Conservation (phyloP, 2,113 vertebrate genomes). For the Progne subis region DNA sequence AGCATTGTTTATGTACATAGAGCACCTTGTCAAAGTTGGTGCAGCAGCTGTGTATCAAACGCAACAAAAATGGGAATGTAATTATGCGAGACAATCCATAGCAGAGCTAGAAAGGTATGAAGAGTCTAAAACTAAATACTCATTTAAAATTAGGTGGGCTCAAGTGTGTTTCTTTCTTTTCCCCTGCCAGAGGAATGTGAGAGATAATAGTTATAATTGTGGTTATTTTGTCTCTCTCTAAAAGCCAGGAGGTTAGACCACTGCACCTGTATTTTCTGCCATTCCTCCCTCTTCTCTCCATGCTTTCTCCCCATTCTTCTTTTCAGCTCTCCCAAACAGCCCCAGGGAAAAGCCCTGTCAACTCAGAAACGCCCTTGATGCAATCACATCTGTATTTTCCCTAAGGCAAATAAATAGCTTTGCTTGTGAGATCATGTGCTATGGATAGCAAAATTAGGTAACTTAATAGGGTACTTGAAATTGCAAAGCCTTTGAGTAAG, state of each 20-base stretch:
- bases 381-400: conserved; percentile 70
- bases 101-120: not conserved
- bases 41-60: not conserved
- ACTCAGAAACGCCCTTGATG: conserved; percentile 60
- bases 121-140: not conserved
- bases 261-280: conserved; percentile 71
- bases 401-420: conserved; percentile 80
- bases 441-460: conserved; percentile 66
- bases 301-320: not conserved
- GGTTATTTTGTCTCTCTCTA: conserved; percentile 60
- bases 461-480: conserved; percentile 73
- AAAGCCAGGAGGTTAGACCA: conserved; percentile 74
- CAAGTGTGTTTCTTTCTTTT: not conserved
- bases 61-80: not conserved
- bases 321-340: conserved; percentile 68
- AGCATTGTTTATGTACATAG: not conserved
- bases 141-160: not conserved
- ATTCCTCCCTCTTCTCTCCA: conserved; percentile 48
- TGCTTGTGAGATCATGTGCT: conserved; percentile 82
- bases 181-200: conserved; percentile 53
- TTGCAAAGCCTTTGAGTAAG: conserved; percentile 58
- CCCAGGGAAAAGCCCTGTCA: conserved; percentile 70
- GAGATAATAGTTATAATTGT: conserved; percentile 29
- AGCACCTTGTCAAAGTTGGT: not conserved
- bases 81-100: not conserved